phyloP scores from a whole-genome alignment of 2,888 invertebrate species.

The Pristionchus mayeri region DNA sequence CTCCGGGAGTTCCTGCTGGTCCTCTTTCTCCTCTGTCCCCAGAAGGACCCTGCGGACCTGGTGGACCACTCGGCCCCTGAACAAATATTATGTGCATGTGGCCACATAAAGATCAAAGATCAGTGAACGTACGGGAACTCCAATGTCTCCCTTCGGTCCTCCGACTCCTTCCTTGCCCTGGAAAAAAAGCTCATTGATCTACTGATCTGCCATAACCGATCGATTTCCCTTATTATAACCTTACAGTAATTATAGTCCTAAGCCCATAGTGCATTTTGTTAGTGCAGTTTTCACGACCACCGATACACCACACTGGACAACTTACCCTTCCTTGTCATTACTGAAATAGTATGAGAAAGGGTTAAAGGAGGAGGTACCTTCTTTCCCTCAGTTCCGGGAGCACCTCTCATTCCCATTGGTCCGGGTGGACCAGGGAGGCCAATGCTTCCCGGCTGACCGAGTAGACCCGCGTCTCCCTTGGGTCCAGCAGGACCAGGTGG shows the following conservation, averaged over 20 bases:
- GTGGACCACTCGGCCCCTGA: slow-evolving; percentile 66
- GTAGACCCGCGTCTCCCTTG: slow-evolving; percentile 65
- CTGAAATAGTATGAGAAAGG: not conserved
- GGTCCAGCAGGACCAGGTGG: slow-evolving; percentile 61
- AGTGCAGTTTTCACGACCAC: not conserved
- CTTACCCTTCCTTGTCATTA: not conserved
- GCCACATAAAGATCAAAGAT: not conserved
- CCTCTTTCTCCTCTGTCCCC: slow-evolving; percentile 66
- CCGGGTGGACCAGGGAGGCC: slow-evolving; percentile 73
- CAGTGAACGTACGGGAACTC: slow-evolving; percentile 59
- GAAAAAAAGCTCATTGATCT: slow-evolving; percentile 48
- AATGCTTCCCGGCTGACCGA: slow-evolving; percentile 67
- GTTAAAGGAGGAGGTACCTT: slow-evolving; percentile 51
- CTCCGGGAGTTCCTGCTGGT: slow-evolving; percentile 66
- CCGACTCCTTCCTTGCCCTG: slow-evolving; percentile 69
- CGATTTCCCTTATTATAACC: not conserved
- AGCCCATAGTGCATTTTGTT: not conserved
- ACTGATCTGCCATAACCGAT: not conserved
- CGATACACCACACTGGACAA: not conserved
- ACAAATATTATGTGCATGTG: not conserved
- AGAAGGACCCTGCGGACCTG: slow-evolving; percentile 57
- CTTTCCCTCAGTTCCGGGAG: slow-evolving; percentile 62
- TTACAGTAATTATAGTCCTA: no score
- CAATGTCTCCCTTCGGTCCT: slow-evolving; percentile 70
- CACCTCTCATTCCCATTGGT: slow-evolving; percentile 69